Evolutionary conservation across 2,113 vertebrate genomes (phyloP).

Genomic region (Saiga tatarica): DNA sequence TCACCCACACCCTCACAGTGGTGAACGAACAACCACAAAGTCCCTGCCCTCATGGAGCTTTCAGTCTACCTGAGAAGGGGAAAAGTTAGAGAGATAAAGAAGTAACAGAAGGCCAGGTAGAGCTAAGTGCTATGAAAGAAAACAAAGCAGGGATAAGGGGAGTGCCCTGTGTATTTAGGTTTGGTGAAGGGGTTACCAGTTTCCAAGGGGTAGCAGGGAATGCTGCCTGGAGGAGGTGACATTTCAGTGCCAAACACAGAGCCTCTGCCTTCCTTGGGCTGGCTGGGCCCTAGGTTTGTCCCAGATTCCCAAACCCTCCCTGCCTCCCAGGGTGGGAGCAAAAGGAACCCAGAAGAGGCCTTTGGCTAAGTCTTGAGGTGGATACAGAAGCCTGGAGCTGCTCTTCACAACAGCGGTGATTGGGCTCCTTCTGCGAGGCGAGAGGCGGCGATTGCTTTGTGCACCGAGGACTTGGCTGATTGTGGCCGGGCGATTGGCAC

Average conservation of each 20-base stretch:
- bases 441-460: constrained; percentile 81
- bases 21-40: background rate
- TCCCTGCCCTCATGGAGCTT: background rate
- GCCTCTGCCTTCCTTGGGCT: background rate
- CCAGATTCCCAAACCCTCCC: background rate
- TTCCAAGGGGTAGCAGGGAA: background rate
- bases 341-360: constrained; percentile 56
- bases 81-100: background rate
- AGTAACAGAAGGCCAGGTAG: background rate
- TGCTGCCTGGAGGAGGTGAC: background rate
- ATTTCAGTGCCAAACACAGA: background rate
- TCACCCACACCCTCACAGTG: background rate
- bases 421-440: constrained; percentile 78
- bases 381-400: constrained; percentile 67
- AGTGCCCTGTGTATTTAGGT: background rate
- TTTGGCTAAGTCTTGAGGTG: constrained; percentile 64
- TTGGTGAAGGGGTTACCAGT: background rate
- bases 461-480: constrained; percentile 79
- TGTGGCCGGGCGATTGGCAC: constrained; percentile 80
- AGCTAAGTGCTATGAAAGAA: background rate
- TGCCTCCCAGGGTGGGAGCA: background rate
- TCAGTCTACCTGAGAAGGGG: background rate
- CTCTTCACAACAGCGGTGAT: constrained; percentile 82
- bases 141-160: background rate
- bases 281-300: background rate